Evolutionary conservation across 1,140 invertebrate species (phyloP).

Genomic region (Cylas formicarius): DNA sequence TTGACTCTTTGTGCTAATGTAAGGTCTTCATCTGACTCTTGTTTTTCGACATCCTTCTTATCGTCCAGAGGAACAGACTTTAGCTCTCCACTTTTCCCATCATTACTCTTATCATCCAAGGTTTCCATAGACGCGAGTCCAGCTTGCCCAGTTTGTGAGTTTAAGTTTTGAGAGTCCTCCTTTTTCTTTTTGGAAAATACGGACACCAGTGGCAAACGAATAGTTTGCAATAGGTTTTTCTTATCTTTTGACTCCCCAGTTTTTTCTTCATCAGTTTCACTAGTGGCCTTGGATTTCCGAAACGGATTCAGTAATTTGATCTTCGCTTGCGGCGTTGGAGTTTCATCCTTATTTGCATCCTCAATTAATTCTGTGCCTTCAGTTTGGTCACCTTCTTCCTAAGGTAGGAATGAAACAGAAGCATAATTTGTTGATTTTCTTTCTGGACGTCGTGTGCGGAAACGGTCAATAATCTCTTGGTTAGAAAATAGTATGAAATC

Average conservation of each 20-base stretch:
- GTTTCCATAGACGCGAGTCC: slow-evolving; percentile 72
- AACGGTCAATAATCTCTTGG: too few species aligned
- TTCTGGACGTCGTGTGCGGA: too few species aligned
- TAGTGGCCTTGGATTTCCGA: slow-evolving; percentile 36
- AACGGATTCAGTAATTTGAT: slow-evolving; percentile 43
- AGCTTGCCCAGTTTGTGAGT: slow-evolving; percentile 46
- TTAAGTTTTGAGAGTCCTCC: slow-evolving; percentile 32
- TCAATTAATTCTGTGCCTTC: slow-evolving; percentile 38
- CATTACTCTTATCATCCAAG: slow-evolving; percentile 52
- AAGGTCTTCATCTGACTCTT: slow-evolving; percentile 29
- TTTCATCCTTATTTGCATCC: slow-evolving; percentile 35
- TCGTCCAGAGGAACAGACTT: slow-evolving; percentile 57
- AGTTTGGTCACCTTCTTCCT: slow-evolving; percentile 31
- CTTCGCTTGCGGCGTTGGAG: slow-evolving; percentile 22
- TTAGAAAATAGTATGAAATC: too few species aligned
- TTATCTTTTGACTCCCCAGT: slow-evolving; percentile 34
- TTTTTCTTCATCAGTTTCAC: slow-evolving; percentile 35
- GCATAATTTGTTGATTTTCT: slow-evolving; percentile 1
- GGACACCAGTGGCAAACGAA: slow-evolving; percentile 56
- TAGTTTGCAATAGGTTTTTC: slow-evolving; percentile 51
- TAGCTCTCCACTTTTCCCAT: slow-evolving; percentile 53
- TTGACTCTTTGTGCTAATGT: slow-evolving; percentile 25
- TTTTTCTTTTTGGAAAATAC: slow-evolving; percentile 47
- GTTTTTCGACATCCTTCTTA: slow-evolving; percentile 38
- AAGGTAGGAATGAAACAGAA: slow-evolving; percentile 15